Percentiles rank a stretch among this genome's conserved stretches.
phyloP scores from a whole-genome alignment of 2,888 invertebrate species.

The Cheilosia vernalis region DNA sequence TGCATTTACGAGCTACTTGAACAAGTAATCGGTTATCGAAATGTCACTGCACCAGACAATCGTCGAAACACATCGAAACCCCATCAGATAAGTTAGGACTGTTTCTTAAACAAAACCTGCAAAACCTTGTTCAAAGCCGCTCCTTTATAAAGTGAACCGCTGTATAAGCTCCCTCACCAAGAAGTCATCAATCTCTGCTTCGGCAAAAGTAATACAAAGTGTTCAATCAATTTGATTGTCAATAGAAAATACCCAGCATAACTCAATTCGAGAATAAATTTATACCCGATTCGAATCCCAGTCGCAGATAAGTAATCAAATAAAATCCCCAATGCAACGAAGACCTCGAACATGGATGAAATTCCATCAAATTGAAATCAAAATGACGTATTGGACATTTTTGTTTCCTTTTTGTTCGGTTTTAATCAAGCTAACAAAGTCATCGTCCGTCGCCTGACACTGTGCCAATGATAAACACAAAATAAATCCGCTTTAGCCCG shows the following conservation, averaged over 20 bases:
- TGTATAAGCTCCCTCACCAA: too few species aligned
- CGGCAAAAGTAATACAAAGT: too few species aligned
- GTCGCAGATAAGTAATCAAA: conserved; percentile 51
- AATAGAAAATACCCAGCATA: conserved; percentile 16
- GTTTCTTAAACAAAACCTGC: too few species aligned
- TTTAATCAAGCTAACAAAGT: conserved; percentile 62
- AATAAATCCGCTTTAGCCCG: conserved; percentile 39
- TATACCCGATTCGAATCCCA: conserved; percentile 23
- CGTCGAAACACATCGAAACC: too few species aligned
- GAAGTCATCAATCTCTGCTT: too few species aligned
- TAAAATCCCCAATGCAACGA: conserved; percentile 32
- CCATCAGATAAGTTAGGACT: too few species aligned
- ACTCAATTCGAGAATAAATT: conserved; percentile 19
- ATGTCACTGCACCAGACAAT: too few species aligned
- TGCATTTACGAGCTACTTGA: too few species aligned
- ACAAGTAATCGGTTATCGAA: too few species aligned
- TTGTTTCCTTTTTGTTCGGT: conserved; percentile 21
- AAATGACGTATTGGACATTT: conserved; percentile 51
- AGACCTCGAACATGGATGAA: conserved; percentile 7
- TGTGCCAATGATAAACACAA: conserved; percentile 40
- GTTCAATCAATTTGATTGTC: conserved; percentile 10
- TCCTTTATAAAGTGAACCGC: too few species aligned
- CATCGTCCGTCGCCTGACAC: conserved; percentile 1
- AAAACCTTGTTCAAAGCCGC: too few species aligned
- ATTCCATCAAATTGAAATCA: conserved; percentile 59